Conservation (phyloP, 2,797 vertebrate species). For the Amblyopsis hoosieri region DNA sequence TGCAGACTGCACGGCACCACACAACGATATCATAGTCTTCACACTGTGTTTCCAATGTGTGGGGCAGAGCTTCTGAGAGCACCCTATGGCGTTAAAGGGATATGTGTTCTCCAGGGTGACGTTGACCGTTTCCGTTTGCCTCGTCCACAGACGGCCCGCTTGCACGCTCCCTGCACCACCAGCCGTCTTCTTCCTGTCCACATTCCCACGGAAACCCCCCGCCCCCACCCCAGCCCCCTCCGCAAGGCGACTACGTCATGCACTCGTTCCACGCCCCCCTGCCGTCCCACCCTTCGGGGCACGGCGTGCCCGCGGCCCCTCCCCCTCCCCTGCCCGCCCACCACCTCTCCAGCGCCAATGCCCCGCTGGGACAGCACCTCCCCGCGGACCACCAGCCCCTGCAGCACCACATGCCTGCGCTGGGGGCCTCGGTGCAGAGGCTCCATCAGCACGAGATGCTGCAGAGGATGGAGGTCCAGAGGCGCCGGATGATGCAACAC, state of each 20-base stretch:
- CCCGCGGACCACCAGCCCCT: slow-evolving; percentile 89
- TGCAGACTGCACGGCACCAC: too few relatives aligned
- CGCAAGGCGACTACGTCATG: slow-evolving; percentile 93
- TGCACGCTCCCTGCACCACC: slow-evolving; percentile 93
- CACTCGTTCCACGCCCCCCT: slow-evolving; percentile 91
- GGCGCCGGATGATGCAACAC: slow-evolving; percentile 96
- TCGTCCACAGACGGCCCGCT: slow-evolving; percentile 85
- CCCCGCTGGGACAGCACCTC: slow-evolving; percentile 90
- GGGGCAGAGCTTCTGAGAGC: too few relatives aligned
- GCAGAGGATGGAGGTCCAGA: slow-evolving; percentile 96
- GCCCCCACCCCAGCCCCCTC: slow-evolving; percentile 85
- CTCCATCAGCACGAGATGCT: slow-evolving; percentile 93
- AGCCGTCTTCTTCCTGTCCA: slow-evolving; percentile 90
- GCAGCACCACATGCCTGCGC: slow-evolving; percentile 89
- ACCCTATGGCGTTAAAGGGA: too few relatives aligned
- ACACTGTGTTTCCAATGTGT: too few relatives aligned
- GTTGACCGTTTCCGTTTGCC: slow-evolving; percentile 6
- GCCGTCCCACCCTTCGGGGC: slow-evolving; percentile 87
- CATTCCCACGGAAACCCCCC: slow-evolving; percentile 93
- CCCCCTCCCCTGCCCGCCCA: slow-evolving; percentile 80
- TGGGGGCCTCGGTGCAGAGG: slow-evolving; percentile 89
- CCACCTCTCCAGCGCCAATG: slow-evolving; percentile 84
- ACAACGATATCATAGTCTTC: too few relatives aligned
- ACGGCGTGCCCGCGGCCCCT: slow-evolving; percentile 84
- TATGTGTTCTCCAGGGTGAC: too few relatives aligned